Evolutionary conservation across 1,140 invertebrate genomes (phyloP).

Genomic region (Hycleus cichorii): DNA sequence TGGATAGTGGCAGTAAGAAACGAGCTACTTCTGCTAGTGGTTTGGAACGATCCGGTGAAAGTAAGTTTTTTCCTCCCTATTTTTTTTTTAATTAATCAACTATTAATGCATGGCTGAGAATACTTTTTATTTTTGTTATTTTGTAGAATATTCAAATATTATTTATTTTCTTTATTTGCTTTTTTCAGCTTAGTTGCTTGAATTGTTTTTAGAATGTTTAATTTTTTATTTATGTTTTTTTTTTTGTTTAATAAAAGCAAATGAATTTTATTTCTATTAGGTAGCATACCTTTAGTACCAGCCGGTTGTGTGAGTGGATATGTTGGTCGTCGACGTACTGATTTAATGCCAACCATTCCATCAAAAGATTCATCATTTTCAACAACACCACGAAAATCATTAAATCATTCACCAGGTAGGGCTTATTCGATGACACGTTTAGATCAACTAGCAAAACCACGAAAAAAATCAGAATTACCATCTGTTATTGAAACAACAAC

Average conservation of each 20-base stretch:
- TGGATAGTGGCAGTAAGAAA: constrained; percentile 73
- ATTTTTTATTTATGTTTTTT: too few relatives aligned
- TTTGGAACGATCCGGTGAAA: constrained; percentile 60
- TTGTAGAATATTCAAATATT: too few relatives aligned
- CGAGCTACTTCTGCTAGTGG: constrained; percentile 67
- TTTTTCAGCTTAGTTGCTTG: too few relatives aligned
- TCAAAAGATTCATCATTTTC: constrained; percentile 54
- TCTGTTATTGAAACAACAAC: constrained; percentile 42
- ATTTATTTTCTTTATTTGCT: too few relatives aligned
- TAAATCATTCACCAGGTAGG: constrained; percentile 71
- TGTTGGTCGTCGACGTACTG: constrained; percentile 76
- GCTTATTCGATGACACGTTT: constrained; percentile 86
- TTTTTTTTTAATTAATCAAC: too few relatives aligned
- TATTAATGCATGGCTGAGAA: too few relatives aligned
- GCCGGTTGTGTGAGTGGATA: constrained; percentile 53
- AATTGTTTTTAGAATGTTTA: too few relatives aligned
- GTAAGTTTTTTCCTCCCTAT: constrained; percentile 41
- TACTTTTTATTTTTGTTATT: too few relatives aligned
- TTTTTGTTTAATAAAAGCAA: too few relatives aligned
- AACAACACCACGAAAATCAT: constrained; percentile 48
- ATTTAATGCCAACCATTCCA: constrained; percentile 82
- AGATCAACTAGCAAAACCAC: constrained; percentile 72
- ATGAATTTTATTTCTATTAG: constrained; percentile 16
- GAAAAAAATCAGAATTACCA: constrained; percentile 51
- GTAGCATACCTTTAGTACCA: constrained; percentile 32